A percentile compares a stretch with the other conserved stretches of the same genome.
Conservation (phyloP, 92 coral and sea anemone genomes). For the Phenganax subtilis region DNA sequence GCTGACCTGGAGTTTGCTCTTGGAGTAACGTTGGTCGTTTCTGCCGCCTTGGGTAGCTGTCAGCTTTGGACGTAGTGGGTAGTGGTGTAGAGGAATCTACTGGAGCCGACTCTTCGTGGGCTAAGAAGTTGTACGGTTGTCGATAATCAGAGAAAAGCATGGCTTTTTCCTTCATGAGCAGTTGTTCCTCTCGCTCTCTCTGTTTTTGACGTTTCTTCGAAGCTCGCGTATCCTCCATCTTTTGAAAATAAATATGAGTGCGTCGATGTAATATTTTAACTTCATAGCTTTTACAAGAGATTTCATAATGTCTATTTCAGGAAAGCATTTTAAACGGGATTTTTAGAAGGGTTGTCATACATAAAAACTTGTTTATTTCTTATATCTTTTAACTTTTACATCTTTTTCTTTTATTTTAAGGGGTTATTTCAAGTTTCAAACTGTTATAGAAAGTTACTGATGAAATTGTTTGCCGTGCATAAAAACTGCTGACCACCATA, state of each 20-base stretch:
- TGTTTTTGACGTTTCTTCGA: slow-evolving; percentile 16
- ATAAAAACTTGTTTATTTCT: too few species aligned
- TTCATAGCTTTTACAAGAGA: not conserved
- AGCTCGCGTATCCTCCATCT: slow-evolving; percentile 13
- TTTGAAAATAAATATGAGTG: not conserved
- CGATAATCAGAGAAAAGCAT: slow-evolving; percentile 84
- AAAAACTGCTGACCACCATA: too few species aligned
- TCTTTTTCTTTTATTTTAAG: too few species aligned
- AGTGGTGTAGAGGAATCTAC: slow-evolving; percentile 37
- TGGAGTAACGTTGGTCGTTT: slow-evolving; percentile 13
- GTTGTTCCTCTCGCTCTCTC: slow-evolving; percentile 57
- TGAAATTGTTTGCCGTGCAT: too few species aligned
- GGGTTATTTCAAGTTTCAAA: too few species aligned
- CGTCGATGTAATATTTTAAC: too few species aligned
- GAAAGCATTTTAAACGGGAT: too few species aligned
- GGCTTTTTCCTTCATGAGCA: slow-evolving; percentile 87
- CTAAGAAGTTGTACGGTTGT: slow-evolving; percentile 89
- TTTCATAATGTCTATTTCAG: not conserved
- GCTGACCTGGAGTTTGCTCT: not conserved
- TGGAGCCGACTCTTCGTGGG: slow-evolving; percentile 57
- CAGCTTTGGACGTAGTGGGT: slow-evolving; percentile 26
- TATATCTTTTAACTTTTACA: too few species aligned
- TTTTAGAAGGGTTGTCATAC: too few species aligned
- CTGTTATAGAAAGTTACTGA: too few species aligned
- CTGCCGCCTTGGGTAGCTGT: slow-evolving; percentile 30